Base-by-base conservation (phyloP, 2,888 invertebrate genomes). In the Hemicrepidius hirtus region DNA sequence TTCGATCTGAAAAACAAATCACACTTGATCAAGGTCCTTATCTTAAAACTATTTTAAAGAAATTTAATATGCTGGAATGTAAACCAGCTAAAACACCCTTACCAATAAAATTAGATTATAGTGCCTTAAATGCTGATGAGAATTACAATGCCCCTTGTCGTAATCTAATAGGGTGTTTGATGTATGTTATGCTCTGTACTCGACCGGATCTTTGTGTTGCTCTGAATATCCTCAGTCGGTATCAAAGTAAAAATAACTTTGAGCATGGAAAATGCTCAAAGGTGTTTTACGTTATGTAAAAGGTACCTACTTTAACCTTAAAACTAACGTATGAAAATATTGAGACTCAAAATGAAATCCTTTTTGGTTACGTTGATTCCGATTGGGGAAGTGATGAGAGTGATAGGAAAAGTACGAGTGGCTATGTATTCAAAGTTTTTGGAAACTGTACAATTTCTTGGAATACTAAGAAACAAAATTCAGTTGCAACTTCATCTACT, bases 361-460 rank as follows among this genome's bases (percentile, higher is more conserved):
- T 80, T 37, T 55, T 63, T 76, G 80, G 81, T 1, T 83, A 77
- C 76, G 80, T 78, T 6, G 81, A 82, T 71, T 76, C 81, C 12
- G 80, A 83, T 70, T 79, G 78, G 78, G 76, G 65, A 35, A 73
- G 44, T 69, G 64, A 77, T 72, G 75, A 75, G 68, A 32, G 1
- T 6, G 46, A 46, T n/a, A 46, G 46, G 16, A 46, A 46, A 46
- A 46, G 46, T n/a, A 46, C 46, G 16, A 46, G 10, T 12, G 46
- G 46, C 3, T n/a, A n/a, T n/a, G n/a, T n/a, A n/a, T n/a, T n/a
- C n/a, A n/a, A n/a, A n/a, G n/a, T n/a, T n/a, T n/a, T n/a, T n/a
- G n/a, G n/a, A n/a, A n/a, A n/a, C n/a, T n/a, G n/a, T n/a, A n/a
- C n/a, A n/a, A n/a, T n/a, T n/a, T n/a, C n/a, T n/a, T n/a, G n/a